phyloP scores from a whole-genome alignment of 1,140 invertebrate genomes.

The Heliconius melpomene region DNA sequence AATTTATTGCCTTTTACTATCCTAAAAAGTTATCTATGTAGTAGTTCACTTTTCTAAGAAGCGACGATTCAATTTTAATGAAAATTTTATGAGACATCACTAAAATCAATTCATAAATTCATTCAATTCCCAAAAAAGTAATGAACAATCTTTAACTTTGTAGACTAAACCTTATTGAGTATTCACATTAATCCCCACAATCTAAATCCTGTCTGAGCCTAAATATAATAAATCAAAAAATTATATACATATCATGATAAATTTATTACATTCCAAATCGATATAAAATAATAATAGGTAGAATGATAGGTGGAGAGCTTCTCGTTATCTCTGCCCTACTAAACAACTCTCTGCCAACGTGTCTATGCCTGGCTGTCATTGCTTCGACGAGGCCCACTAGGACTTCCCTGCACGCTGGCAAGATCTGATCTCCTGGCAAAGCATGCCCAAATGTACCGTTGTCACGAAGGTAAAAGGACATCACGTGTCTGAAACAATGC shows the following conservation, averaged over 20 bases:
- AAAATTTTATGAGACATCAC: too few relatives aligned
- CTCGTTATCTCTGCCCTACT: slow-evolving; percentile 16
- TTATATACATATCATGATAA: not conserved
- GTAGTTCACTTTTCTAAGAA: too few relatives aligned
- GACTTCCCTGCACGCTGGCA: slow-evolving; percentile 85
- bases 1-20: too few relatives aligned
- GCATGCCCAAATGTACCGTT: slow-evolving; percentile 88
- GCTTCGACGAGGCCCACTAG: slow-evolving; percentile 50
- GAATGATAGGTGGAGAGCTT: not conserved
- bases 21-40: too few relatives aligned
- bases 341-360: slow-evolving; percentile 46
- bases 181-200: not conserved
- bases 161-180: not conserved
- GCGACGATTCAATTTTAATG: too few relatives aligned
- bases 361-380: slow-evolving; percentile 54
- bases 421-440: slow-evolving; percentile 87
- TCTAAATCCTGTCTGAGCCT: slow-evolving; percentile 6
- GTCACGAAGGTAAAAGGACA: slow-evolving; percentile 86
- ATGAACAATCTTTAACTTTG: not conserved
- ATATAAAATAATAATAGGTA: slow-evolving; percentile 14
- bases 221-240: slow-evolving; percentile 7
- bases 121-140: too few relatives aligned
- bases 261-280: not conserved
- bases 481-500: slow-evolving; percentile 63
- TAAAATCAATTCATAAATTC: too few relatives aligned